These are phyloP conservation scores for Drosophila novamexicana DNA, from an alignment of 1,140 invertebrate species.

Conservation along the genomic window DNA sequence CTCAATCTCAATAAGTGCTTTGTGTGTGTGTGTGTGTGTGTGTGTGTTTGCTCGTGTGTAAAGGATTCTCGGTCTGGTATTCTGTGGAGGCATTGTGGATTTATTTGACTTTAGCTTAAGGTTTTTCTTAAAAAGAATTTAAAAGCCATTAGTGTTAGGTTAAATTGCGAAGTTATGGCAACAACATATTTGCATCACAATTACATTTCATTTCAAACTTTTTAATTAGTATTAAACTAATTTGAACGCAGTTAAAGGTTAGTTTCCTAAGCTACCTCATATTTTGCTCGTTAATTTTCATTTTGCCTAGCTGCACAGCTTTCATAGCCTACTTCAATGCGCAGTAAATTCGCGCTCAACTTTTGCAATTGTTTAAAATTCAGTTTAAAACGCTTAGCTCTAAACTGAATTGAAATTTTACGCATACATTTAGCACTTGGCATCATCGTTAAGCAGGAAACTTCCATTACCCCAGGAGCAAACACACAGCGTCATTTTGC, in stretches of 20 bases:
- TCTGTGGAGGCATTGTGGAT: conserved; percentile 20
- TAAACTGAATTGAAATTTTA: neutral
- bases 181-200: neutral
- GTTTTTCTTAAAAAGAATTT: conserved; percentile 48
- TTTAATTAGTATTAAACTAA: neutral
- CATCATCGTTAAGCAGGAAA: conserved; percentile 6
- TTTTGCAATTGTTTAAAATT: conserved; percentile 6
- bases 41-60: conserved; percentile 5
- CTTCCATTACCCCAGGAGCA: neutral
- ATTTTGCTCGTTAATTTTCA: neutral
- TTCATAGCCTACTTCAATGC: conserved; percentile 19
- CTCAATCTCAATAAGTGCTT: conserved; percentile 74
- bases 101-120: conserved; percentile 55
- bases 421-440: conserved; percentile 18
- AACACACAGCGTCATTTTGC: neutral
- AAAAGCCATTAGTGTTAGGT: neutral
- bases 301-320: neutral
- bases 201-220: neutral
- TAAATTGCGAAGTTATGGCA: neutral
- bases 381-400: neutral
- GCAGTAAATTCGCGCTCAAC: neutral
- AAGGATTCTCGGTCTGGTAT: conserved; percentile 25
- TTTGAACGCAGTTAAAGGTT: neutral
- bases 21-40: conserved; percentile 12
- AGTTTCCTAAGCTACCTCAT: neutral